Conservation (phyloP, 2,113 vertebrate species). For the Sinosuthora webbiana region DNA sequence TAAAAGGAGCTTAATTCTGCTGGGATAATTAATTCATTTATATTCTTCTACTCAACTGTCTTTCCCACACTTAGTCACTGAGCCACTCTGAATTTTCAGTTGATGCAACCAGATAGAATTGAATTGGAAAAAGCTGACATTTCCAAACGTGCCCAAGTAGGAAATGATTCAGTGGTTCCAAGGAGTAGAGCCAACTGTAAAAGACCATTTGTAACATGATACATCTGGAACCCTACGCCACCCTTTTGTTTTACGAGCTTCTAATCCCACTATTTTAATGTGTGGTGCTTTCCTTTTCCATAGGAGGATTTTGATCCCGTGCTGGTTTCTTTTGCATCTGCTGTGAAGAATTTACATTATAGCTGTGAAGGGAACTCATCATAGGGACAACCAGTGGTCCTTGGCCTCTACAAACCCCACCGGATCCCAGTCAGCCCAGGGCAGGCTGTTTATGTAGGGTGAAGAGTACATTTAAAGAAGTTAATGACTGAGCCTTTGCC, state of each 20-base stretch:
- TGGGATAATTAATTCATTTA: neutral
- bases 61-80: neutral
- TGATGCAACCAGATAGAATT: neutral
- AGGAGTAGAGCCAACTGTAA: constrained; percentile 28
- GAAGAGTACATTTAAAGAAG: neutral
- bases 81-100: neutral
- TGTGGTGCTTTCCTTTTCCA: constrained; percentile 12
- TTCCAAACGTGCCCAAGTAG: constrained; percentile 11
- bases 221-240: constrained; percentile 1
- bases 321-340: neutral
- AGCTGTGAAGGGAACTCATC: neutral
- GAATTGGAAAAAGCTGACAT: constrained; percentile 45
- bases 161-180: constrained; percentile 54
- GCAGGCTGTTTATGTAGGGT: neutral
- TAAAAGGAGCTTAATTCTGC: neutral
- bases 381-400: neutral
- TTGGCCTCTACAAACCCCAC: neutral
- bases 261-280: constrained; percentile 25
- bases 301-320: neutral
- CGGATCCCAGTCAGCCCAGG: neutral
- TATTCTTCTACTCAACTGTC: neutral
- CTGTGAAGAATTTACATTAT: neutral
- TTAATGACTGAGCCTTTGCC: neutral
- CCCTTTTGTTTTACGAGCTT: constrained; percentile 54
- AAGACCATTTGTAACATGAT: constrained; percentile 40